Conservation (phyloP, 2,888 invertebrate genomes). For the Drosophila crucigera region DNA sequence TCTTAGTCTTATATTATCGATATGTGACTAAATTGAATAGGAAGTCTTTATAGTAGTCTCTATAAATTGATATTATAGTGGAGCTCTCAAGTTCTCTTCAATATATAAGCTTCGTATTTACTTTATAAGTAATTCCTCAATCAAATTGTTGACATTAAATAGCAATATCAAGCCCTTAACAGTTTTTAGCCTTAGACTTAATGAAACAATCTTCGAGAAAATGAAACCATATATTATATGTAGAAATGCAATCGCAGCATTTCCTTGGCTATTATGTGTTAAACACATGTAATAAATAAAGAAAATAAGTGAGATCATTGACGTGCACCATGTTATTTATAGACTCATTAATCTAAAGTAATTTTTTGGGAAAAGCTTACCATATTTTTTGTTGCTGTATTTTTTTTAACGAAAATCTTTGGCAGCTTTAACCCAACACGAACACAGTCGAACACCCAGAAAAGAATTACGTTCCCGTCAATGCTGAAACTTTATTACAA, state of each 20-base stretch:
- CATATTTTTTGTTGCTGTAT: constrained; percentile 10
- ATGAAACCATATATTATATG: constrained; percentile 34
- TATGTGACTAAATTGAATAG: not conserved
- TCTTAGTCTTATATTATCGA: no score
- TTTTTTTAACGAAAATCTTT: constrained; percentile 17
- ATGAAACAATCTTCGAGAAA: not conserved
- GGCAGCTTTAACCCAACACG: constrained; percentile 56
- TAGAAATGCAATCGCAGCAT: not conserved
- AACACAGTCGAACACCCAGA: constrained; percentile 49
- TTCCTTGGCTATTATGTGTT: constrained; percentile 32
- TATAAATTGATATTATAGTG: not conserved
- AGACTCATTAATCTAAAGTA: constrained; percentile 61
- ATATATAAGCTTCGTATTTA: not conserved
- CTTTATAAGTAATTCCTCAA: not conserved
- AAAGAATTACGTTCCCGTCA: constrained; percentile 40
- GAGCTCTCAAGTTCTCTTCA: not conserved
- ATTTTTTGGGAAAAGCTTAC: constrained; percentile 38
- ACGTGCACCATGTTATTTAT: constrained; percentile 59
- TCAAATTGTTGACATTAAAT: not conserved
- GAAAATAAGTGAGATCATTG: constrained; percentile 54
- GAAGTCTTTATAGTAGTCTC: not conserved
- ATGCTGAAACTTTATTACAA: constrained; percentile 54
- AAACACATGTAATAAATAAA: constrained; percentile 53
- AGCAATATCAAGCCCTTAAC: not conserved
- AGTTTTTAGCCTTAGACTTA: not conserved